Base-by-base conservation (phyloP, 1,140 invertebrate genomes). In the Adelges cooleyi region DNA sequence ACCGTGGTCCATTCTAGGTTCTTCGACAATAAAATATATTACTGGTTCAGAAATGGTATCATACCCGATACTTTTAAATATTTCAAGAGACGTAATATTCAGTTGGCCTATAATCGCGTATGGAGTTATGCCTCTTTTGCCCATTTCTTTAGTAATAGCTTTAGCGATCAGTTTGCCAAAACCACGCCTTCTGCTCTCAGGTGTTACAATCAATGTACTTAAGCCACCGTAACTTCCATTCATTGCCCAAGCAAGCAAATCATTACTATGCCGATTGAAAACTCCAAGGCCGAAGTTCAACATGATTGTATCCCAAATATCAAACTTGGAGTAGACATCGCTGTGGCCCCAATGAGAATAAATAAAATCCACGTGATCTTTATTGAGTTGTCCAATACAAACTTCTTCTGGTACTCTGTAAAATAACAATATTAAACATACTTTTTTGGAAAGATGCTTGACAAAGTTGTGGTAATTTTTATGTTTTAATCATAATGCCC, bases 261-360 rank as follows among this genome's bases (percentile, higher is more conserved):
- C 36, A 0, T 65, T 44, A 40, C 59, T 53, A 10, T 38, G 1
- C 0, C 44, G 46, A 13, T 20, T 52, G 42, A 67, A 69, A 1
- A 69, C 59, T 6, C 69, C 69, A 4, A 65, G 42, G 11, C 65
- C 65, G 18, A 65, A 38, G 27, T 68, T 68, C 0, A 68, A 46
- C 3, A 27, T 51, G 4, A 68, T 50, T 2, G 69, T 65, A 22
- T 65, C 66, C 59, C 56, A 27, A 36, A 68, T 46, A n/a, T 69
- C 69, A 6, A 40, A 46, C 6, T 65, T 65, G 10, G 66, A 66
- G 53, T 69, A 69, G 46, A 69, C 67, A 50, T 67, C 68, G 29
- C 68, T 69, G 52, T 69, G 67, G 2, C 52, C n/a, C 69, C 69
- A 69, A 1, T 68, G 22, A 3, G 67, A 68, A 33, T 69, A 68